Evolutionary conservation across 1,140 invertebrate genomes (phyloP), one percentile per base, ranked within the genome.

Genomic region (Cheumatopsyche charites): DNA sequence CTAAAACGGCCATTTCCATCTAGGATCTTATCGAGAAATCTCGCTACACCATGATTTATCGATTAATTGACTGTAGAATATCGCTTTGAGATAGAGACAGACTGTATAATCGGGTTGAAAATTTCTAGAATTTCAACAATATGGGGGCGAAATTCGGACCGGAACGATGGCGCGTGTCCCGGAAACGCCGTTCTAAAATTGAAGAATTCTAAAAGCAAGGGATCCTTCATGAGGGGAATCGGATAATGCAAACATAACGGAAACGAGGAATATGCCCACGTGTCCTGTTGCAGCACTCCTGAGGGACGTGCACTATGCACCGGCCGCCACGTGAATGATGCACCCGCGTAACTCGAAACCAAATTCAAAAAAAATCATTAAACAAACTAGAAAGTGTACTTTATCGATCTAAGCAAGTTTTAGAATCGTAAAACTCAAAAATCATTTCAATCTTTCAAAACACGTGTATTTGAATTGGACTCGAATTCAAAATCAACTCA

Each of bases 131-230:
- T 36, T 36, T 9, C 9, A 4, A 36, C 9, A 3, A 9, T 36
- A 25, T 9, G 55, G 21, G 55, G 55, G 25, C 17, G 55, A 58
- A n/a, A 4, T n/a, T 6, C 5, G 62, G 62, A 42, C 29, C 29
- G 62, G 15, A 63, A 63, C 21, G 58, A 29, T 63, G 62, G 62
- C 62, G 62, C 62, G 62, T 63, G 62, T 63, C 62, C 62, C 62
- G 62, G 62, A 63, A 63, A 25, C 23, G 29, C 62, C 29, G 42
- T 63, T 63, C 29, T 63, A 42, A 21, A 63, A 58, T 58, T 26
- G 55, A 58, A 58, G 25, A 11, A 3, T 11, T 58, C 6, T 58
- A n/a, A 11, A 26, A n/a, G 15, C 62, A 43, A 63, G 62, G 62
- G 62, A 63, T 29, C 29, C 13, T 29, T 6, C 13, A 63, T 25